Evolutionary conservation across 2,113 vertebrate species (phyloP), one percentile per base, ranked within the genome.

Genomic region (Cisticola juncidis): DNA sequence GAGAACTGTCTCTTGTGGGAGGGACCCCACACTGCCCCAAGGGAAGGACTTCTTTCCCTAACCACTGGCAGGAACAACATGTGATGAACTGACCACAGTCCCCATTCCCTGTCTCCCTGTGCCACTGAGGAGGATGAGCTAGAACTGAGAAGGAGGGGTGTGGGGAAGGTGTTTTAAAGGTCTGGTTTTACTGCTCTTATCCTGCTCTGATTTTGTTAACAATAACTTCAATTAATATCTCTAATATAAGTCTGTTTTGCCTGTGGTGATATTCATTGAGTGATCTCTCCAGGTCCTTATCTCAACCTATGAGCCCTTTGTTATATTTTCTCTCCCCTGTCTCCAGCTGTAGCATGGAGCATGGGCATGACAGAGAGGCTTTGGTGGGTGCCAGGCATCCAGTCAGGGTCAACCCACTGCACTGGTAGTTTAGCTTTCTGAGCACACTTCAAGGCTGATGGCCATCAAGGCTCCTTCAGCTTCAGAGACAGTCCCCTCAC

Each of bases 251-350:
- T 16, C 44, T 44, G 14, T 58, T 68, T 76, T 35, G 31, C 21
- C 31, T n/a, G 13, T 25, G 31, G 24, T 36, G 7, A 8, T 26
- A 44, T 51, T 44, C 21, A 5, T 6, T 44, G 71, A 13, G 26
- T 0, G 0, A 31, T 44, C 33, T 44, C 62, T 77, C 36, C 61
- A 5, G 4, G 17, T 36, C 17, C 33, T 66, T 44, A 58, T 26
- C 20, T 35, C 35, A 50, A 35, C 9, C 12, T 31, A 26, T 5
- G 1, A 76, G 42, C 21, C 6, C 1, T 42, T 50, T 0, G 0
- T 35, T 50, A 0, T 14, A 58, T 58, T 51, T 60, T 51, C 25
- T 36, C 26, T 51, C n/a, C 11, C 45, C 36, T 60, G 31, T 31
- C 14, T 31, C 14, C 36, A 51, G 31, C 17, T 77, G 22, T 36